Conservation (phyloP, 2,113 vertebrate genomes). For the Tonatia bakeri region DNA sequence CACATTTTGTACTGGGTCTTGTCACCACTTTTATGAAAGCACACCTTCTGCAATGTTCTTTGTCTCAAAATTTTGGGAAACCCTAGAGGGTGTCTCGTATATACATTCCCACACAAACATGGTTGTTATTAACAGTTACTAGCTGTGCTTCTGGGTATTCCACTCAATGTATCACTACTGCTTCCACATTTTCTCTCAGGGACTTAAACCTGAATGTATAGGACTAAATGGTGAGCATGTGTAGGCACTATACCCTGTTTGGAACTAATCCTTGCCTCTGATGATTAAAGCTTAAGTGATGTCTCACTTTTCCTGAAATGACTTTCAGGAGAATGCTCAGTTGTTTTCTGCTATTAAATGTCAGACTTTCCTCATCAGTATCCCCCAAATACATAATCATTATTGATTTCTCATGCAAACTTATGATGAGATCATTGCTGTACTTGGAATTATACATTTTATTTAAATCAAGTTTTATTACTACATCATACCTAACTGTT, state of each 20-base stretch:
- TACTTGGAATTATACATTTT: not conserved
- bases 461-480: not conserved
- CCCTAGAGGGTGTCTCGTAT: not conserved
- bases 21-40: not conserved
- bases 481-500: not conserved
- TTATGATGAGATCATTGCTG: not conserved
- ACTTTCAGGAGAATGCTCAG: not conserved
- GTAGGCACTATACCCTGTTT: not conserved
- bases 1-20: not conserved
- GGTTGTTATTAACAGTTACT: not conserved
- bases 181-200: not conserved
- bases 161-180: not conserved
- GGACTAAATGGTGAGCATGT: not conserved
- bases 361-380: not conserved
- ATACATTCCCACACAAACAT: not conserved
- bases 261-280: not conserved
- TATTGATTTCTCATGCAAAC: not conserved
- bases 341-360: not conserved
- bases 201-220: not conserved
- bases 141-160: not conserved
- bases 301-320: not conserved
- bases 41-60: not conserved
- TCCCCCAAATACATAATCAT: not conserved
- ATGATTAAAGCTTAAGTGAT: not conserved
- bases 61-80: not conserved